Evolutionary conservation across 1,140 invertebrate species (phyloP), one percentile per base, ranked within the genome.

Genomic region (Ruditapes philippinarum): DNA sequence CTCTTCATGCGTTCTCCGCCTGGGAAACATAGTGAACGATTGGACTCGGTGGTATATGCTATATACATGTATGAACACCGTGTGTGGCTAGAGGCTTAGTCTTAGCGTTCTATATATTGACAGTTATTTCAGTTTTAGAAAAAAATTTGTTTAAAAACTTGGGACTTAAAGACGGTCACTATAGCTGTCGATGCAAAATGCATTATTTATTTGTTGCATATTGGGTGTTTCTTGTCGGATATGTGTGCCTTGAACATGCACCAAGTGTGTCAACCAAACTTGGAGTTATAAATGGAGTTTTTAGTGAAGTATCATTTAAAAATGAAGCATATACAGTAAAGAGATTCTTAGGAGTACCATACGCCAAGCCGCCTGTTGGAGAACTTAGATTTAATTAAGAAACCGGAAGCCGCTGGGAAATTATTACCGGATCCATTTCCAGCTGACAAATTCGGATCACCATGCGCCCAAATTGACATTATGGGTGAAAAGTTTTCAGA

Each of bases 391-490:
- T 74, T 25, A n/a, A n/a, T n/a, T n/a, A 42, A 96, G 98, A 90
- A 98, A 97, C 91, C 98, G 99, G 96, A 98, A 99, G 96, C 99
- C 98, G 95, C 97, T 99, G 12, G 98, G 98, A 95, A 3, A 11
- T 74, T 74, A 14, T 11, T 22, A 12, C n/a, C n/a, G 25, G 28
- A 62, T 28, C 70, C 70, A 11, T 45, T 42, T 45, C 17, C 7
- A 0, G 70, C 70, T 12, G n/a, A 28, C 14, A 45, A 45, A 28
- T 42, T 25, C 38, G 70, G 70, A 40, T 28, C 70, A 19, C 17
- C 40, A 0, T 74, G 70, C 49, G 38, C 70, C 3, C 70, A 74
- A n/a, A 17, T 49, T 5, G 70, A 74, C n/a, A 42, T 70, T 19
- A 19, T 74, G 36, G 25, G 17, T 25, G 12, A 70, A 25, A 40